Conservation (phyloP, 2,888 invertebrate species). For the Heliconius aoede region DNA sequence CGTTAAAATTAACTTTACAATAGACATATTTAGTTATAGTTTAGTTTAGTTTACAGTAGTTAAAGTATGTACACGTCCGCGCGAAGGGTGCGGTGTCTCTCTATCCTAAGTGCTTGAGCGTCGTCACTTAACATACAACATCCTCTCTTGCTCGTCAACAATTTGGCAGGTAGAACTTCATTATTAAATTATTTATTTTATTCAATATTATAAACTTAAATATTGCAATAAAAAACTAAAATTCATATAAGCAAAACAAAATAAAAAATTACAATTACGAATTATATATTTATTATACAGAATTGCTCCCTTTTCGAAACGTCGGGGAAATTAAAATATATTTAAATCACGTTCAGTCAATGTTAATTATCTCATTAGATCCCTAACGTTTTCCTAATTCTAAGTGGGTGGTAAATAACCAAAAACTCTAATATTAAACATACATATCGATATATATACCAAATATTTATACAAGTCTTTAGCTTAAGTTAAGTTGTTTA, state of each 20-base stretch:
- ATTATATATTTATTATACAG: constrained; percentile 76
- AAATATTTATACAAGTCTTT: constrained; percentile 83
- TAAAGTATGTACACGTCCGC: constrained; percentile 69
- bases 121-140: constrained; percentile 70
- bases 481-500: constrained; percentile 84
- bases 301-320: constrained; percentile 71
- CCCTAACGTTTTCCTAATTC: constrained; percentile 81
- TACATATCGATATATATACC: constrained; percentile 83
- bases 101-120: constrained; percentile 81
- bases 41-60: constrained; percentile 51
- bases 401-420: constrained; percentile 83
- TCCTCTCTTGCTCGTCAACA: constrained; percentile 76
- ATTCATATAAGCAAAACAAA: constrained; percentile 71
- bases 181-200: constrained; percentile 74
- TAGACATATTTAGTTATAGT: constrained; percentile 56
- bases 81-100: constrained; percentile 67
- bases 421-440: constrained; percentile 83
- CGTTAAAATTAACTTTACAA: constrained; percentile 83
- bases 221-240: constrained; percentile 80
- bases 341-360: constrained; percentile 81
- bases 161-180: constrained; percentile 81
- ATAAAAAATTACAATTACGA: constrained; percentile 72
- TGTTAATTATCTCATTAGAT: constrained; percentile 81
- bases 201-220: constrained; percentile 70
- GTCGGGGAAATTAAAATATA: constrained; percentile 77